Percentiles rank a stretch among this genome's conserved stretches.
These are phyloP conservation scores for Chloroceryle amazona DNA, from an alignment of 2,797 vertebrate species.

Conservation along the genomic window DNA sequence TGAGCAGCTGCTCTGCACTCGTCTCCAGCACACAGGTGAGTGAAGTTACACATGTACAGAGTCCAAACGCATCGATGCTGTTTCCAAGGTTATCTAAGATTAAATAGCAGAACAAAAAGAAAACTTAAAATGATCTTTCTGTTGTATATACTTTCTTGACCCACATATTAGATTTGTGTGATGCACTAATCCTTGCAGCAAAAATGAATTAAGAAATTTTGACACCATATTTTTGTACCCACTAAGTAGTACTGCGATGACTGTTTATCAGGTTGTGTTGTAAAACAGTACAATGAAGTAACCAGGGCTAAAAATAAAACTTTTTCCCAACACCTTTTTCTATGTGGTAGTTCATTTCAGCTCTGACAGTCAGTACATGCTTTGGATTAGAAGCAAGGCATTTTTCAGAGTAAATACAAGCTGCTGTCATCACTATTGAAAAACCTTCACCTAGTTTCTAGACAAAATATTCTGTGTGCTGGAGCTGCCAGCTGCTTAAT, in stretches of 20 bases:
- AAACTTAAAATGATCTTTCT: not conserved
- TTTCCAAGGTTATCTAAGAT: not conserved
- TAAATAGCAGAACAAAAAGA: not conserved
- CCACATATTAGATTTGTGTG: not conserved
- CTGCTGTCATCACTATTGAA: not conserved
- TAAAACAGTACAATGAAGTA: not conserved
- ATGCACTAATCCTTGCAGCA: not conserved
- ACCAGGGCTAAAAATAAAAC: slow-evolving; percentile 22
- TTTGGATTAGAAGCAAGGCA: slow-evolving; percentile 8
- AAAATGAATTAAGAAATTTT: not conserved
- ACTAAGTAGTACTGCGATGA: not conserved
- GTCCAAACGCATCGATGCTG: not conserved
- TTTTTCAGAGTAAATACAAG: not conserved
- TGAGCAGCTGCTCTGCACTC: not conserved
- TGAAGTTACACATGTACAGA: not conserved
- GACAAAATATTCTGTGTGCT: not conserved
- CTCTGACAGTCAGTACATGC: not conserved
- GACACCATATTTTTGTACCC: not conserved
- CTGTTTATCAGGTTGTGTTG: not conserved
- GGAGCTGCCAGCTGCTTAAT: not conserved
- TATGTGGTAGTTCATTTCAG: not conserved
- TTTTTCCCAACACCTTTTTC: not conserved
- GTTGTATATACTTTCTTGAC: not conserved
- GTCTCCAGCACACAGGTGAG: not conserved
- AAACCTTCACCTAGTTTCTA: not conserved